Conservation (phyloP, 2,888 invertebrate species). For the Diaperis boleti region DNA sequence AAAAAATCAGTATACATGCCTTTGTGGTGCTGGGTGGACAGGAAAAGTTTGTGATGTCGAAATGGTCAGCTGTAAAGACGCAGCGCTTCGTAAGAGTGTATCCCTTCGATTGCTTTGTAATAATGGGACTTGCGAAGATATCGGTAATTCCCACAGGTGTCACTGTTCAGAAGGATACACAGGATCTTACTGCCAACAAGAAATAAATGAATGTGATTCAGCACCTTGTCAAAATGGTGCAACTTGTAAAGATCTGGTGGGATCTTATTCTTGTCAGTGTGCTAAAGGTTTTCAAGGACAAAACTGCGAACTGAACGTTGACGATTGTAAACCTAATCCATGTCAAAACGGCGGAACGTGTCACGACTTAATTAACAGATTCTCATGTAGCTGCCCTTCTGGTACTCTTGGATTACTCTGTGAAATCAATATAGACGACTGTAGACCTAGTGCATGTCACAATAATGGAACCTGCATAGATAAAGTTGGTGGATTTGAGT, state of each 20-base stretch:
- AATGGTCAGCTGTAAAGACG: conserved; percentile 92
- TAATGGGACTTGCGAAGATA: conserved; percentile 92
- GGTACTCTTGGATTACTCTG: conserved; percentile 93
- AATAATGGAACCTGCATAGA: conserved; percentile 95
- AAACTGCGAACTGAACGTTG: conserved; percentile 93
- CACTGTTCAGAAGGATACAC: conserved; percentile 90
- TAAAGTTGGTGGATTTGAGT: conserved; percentile 92
- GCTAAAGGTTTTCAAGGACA: conserved; percentile 90
- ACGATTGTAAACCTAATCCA: conserved; percentile 93
- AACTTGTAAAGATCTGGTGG: conserved; percentile 88
- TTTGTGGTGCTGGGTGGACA: conserved; percentile 91
- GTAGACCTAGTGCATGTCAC: conserved; percentile 88
- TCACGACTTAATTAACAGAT: conserved; percentile 89
- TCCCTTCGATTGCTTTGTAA: conserved; percentile 84
- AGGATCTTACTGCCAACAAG: conserved; percentile 93
- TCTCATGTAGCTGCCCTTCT: conserved; percentile 93
- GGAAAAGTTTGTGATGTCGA: conserved; percentile 95
- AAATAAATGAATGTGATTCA: conserved; percentile 92
- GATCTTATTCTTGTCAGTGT: conserved; percentile 89
- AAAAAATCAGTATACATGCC: conserved; percentile 87
- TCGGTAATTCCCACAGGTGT: conserved; percentile 92
- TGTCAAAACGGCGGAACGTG: conserved; percentile 96
- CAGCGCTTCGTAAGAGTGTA: conserved; percentile 83
- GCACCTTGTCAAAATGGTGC: conserved; percentile 96
- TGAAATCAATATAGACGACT: conserved; percentile 94